Evolutionary conservation across 2,888 invertebrate genomes (phyloP).

Genomic region (Heterodera filipjevi): DNA sequence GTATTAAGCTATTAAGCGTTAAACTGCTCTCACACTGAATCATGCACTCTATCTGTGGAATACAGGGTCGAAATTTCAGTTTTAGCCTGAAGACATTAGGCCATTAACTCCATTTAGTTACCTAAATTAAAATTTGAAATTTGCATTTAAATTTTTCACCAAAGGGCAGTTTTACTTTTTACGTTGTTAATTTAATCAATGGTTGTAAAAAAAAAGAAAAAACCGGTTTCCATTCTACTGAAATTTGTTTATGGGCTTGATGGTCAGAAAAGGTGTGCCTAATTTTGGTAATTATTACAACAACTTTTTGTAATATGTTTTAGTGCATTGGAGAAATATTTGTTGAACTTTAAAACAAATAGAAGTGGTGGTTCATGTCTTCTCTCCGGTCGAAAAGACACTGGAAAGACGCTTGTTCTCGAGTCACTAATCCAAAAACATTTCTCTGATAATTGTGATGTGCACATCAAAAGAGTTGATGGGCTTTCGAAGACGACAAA

Average conservation of each 20-base stretch:
- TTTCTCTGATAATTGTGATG: constrained; percentile 17
- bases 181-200: too few relatives aligned
- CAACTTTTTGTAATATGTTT: too few relatives aligned
- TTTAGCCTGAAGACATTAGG: too few relatives aligned
- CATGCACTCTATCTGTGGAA: too few relatives aligned
- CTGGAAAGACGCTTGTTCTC: constrained; percentile 29
- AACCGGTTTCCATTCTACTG: background rate
- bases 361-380: constrained; percentile 29
- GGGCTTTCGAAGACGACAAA: constrained; percentile 14
- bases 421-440: constrained; percentile 15
- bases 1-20: too few relatives aligned
- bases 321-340: constrained; percentile 21
- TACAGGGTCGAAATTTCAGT: too few relatives aligned
- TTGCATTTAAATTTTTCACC: too few relatives aligned
- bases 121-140: too few relatives aligned
- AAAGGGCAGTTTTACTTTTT: too few relatives aligned
- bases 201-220: background rate
- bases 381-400: constrained; percentile 26
- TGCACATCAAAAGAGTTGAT: constrained; percentile 14
- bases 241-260: constrained; percentile 14
- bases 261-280: constrained; percentile 12
- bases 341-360: constrained; percentile 23
- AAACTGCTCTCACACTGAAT: too few relatives aligned
- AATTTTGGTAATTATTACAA: too few relatives aligned
- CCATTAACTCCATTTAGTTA: too few relatives aligned